Evolutionary conservation across 1,140 invertebrate species (phyloP), one percentile per base, ranked within the genome.

Genomic region (Galleria mellonella): DNA sequence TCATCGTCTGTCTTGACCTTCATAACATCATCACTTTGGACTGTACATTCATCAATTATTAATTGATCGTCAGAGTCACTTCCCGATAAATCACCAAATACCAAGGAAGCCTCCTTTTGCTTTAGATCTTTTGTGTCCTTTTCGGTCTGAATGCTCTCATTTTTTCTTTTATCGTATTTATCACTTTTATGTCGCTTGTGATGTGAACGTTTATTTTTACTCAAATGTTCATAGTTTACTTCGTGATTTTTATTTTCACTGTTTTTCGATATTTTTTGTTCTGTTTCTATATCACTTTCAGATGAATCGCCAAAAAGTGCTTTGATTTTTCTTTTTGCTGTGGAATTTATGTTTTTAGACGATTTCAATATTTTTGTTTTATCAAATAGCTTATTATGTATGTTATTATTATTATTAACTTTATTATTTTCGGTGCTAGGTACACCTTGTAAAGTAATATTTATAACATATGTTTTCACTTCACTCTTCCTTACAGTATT

Each of bases 221-320:
- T 55, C 7, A 48, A 51, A 23, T 23, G 17, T 17, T 37, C 15
- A 8, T 17, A 15, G n/a, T 4, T 2, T 9, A 14, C 12, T 14
- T 35, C 13, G 1, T 17, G 17, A 2, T 58, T 64, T 58, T 8
- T 35, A 47, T 14, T 63, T 69, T 31, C 27, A 12, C 35, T 46
- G 17, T 63, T 57, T 67, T 71, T 42, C 27, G 27, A 35, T 39
- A 42, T 11, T 3, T 23, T 23, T 23, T 23, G 17, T 23, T 52
- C 39, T 38, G 43, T 15, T 36, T 77, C 72, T 8, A 40, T 28
- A 12, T 82, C 77, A 38, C 77, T 81, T 4, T 84, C 83, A 8
- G 83, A 85, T n/a, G 83, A 85, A 44, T 86, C 84, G 2, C 86
- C 86, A 68, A 87, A 87, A 10, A 87, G 55, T 36, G 68, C 84